Evolutionary conservation across 1,140 invertebrate genomes (phyloP).

Genomic region (Ips typographus): DNA sequence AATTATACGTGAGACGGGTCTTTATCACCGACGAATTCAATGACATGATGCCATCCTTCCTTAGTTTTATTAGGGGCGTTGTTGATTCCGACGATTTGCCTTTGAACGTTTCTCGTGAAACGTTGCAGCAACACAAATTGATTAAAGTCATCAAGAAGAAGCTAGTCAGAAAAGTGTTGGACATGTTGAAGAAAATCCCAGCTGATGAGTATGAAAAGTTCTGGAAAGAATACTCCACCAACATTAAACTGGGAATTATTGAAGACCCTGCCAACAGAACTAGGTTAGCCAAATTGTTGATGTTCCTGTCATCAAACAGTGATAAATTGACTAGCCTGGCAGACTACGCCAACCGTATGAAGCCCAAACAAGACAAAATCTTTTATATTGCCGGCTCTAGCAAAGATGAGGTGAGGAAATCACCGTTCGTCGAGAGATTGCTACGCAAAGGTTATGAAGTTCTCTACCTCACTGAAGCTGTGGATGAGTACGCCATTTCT

Average conservation of each 20-base stretch:
- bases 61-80: conserved; percentile 92
- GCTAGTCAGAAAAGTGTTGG: conserved; percentile 92
- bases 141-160: conserved; percentile 99
- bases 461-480: conserved; percentile 91
- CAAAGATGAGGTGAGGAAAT: conserved; percentile 85
- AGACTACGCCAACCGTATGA: conserved; percentile 96
- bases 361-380: conserved; percentile 93
- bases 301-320: conserved; percentile 85
- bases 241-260: conserved; percentile 82
- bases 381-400: conserved; percentile 94
- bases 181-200: conserved; percentile 97
- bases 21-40: conserved; percentile 99
- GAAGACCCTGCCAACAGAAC: conserved; percentile 97
- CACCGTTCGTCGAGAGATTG: conserved; percentile 94
- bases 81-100: conserved; percentile 99
- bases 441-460: conserved; percentile 94
- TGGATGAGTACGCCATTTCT: conserved; percentile 98
- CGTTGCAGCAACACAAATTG: conserved; percentile 97
- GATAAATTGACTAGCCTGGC: conserved; percentile 73
- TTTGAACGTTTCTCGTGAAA: conserved; percentile 97
- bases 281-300: conserved; percentile 90
- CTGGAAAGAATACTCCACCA: conserved; percentile 99
- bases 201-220: conserved; percentile 91
- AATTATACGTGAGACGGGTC: conserved; percentile 93
- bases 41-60: conserved; percentile 98